Conservation (phyloP, 2,113 vertebrate species). For the Nannobrachium achirus region DNA sequence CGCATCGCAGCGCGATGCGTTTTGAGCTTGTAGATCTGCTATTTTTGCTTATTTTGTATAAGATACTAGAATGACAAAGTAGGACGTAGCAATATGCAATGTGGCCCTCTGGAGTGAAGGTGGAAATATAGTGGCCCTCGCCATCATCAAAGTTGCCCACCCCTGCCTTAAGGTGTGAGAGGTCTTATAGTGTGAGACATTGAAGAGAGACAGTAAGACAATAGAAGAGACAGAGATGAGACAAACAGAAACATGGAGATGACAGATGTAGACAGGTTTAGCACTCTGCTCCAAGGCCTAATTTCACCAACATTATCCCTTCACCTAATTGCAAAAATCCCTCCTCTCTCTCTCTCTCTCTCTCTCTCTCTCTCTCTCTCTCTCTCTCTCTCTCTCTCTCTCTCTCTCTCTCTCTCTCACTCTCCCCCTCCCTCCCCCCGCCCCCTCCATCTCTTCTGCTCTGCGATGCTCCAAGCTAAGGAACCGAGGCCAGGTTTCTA, state of each 20-base stretch:
- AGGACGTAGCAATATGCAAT: too few species aligned
- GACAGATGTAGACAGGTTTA: constrained; percentile 55
- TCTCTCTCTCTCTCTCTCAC: background rate
- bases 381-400: background rate
- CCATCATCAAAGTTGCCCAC: too few species aligned
- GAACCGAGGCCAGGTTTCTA: too few species aligned
- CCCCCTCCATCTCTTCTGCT: background rate
- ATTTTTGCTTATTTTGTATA: too few species aligned
- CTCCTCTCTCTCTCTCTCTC: background rate
- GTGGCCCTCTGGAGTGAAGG: too few species aligned
- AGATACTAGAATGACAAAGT: too few species aligned
- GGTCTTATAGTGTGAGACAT: background rate
- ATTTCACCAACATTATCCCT: too few species aligned
- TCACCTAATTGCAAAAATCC: too few species aligned
- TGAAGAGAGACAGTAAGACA: background rate
- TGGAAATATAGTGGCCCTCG: too few species aligned
- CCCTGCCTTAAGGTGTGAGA: constrained; percentile 46
- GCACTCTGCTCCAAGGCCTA: too few species aligned
- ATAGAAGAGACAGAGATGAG: constrained; percentile 6
- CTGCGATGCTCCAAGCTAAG: background rate
- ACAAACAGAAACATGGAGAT: background rate
- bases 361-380: background rate
- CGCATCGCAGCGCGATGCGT: too few species aligned
- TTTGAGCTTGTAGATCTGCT: too few species aligned
- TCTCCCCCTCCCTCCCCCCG: background rate